phyloP scores from a whole-genome alignment of 2,888 invertebrate genomes.

The Zygothrica quintamaculata region DNA sequence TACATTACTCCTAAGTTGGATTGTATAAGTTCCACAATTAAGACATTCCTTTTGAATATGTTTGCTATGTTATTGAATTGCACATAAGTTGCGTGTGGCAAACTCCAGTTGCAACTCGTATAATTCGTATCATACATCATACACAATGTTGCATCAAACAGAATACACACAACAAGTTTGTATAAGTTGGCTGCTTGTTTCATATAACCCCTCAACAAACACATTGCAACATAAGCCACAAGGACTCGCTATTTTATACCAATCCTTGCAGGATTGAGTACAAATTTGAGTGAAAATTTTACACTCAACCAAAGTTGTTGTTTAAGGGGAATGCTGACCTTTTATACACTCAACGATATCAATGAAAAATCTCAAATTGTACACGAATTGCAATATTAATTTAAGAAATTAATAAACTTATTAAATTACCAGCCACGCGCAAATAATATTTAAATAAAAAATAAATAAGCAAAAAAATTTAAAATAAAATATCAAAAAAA shows the following conservation, averaged over 20 bases:
- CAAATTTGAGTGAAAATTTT: background rate
- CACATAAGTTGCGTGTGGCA: conserved; percentile 26
- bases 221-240: conserved; percentile 22
- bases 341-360: too few species aligned
- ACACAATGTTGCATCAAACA: conserved; percentile 32
- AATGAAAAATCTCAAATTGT: too few species aligned
- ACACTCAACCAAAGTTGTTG: background rate
- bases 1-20: background rate
- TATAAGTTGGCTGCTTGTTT: conserved; percentile 39
- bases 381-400: conserved; percentile 44
- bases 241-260: conserved; percentile 2
- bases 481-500: conserved; percentile 3
- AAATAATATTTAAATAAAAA: background rate
- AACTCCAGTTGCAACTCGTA: conserved; percentile 27
- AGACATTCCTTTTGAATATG: conserved; percentile 18
- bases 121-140: background rate
- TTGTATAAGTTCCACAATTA: conserved; percentile 37
- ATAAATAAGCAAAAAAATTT: conserved; percentile 12
- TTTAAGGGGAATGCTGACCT: background rate
- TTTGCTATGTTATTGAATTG: background rate
- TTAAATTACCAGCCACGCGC: conserved; percentile 30
- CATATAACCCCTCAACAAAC: conserved; percentile 21
- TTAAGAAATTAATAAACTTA: conserved; percentile 50
- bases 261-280: conserved; percentile 31
- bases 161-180: conserved; percentile 36